These are phyloP conservation scores for Zootermopsis nevadensis DNA, from an alignment of 2,888 invertebrate genomes.

Conservation along the genomic window DNA sequence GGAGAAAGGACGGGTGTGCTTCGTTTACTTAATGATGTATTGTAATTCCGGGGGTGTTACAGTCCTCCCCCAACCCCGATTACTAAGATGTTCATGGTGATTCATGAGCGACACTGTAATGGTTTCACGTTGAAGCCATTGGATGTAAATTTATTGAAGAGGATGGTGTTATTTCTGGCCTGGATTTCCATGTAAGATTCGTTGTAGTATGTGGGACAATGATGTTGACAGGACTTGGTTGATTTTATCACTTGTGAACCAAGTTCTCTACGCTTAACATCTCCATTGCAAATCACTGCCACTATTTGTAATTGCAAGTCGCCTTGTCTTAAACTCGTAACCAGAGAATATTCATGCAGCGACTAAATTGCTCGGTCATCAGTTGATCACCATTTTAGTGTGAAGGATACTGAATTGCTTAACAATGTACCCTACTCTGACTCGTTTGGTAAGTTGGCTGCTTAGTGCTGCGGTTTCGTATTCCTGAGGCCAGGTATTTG, in stretches of 20 bases:
- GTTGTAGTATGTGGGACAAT: background rate
- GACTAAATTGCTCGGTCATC: too few relatives aligned
- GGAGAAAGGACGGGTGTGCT: background rate
- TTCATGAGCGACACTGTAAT: background rate
- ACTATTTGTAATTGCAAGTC: background rate
- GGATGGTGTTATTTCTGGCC: background rate
- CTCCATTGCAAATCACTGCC: slow-evolving; percentile 29
- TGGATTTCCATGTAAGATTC: background rate
- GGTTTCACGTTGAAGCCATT: background rate
- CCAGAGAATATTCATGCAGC: background rate
- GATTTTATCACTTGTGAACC: slow-evolving; percentile 15
- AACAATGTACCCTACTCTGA: too few relatives aligned
- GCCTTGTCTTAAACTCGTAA: slow-evolving; percentile 20
- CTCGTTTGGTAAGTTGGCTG: too few relatives aligned
- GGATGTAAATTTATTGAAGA: background rate
- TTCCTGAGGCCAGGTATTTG: too few relatives aligned
- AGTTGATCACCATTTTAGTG: too few relatives aligned
- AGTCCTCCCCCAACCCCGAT: background rate
- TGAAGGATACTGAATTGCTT: too few relatives aligned
- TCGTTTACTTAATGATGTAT: background rate
- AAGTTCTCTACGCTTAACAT: background rate
- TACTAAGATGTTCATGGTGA: background rate
- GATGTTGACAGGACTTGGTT: slow-evolving; percentile 21
- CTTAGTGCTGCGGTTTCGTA: too few relatives aligned
- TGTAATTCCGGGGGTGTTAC: background rate